Evolutionary conservation across 2,888 invertebrate species (phyloP).

Genomic region (Drosophila demipolita): DNA sequence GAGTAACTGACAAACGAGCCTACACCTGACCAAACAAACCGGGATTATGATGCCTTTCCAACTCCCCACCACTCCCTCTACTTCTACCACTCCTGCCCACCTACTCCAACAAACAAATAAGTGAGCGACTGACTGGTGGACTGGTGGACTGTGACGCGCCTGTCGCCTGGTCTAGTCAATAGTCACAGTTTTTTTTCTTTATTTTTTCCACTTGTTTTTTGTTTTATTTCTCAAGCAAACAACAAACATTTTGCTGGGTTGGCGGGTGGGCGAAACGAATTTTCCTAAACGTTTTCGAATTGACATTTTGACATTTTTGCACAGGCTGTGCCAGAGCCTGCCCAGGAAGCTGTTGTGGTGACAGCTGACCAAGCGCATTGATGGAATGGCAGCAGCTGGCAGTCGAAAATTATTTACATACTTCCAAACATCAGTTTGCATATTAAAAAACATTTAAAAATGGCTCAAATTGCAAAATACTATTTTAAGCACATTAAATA

Average conservation of each 20-base stretch:
- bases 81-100: background rate
- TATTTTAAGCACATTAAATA: conserved; percentile 5
- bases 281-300: conserved; percentile 75
- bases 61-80: background rate
- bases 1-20: conserved; percentile 73
- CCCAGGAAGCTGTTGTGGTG: conserved; percentile 67
- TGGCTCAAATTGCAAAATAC: background rate
- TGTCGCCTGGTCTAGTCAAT: conserved; percentile 34
- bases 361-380: conserved; percentile 68
- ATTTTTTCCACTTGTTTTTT: conserved; percentile 6
- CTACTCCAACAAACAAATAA: background rate
- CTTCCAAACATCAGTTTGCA: conserved; percentile 28
- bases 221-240: conserved; percentile 34
- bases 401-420: conserved; percentile 65
- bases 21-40: conserved; percentile 69
- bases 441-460: conserved; percentile 51
- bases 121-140: conserved; percentile 13
- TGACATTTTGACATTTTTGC: conserved; percentile 79
- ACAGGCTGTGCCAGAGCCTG: conserved; percentile 26
- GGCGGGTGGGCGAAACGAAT: conserved; percentile 47
- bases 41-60: conserved; percentile 27
- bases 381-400: conserved; percentile 53
- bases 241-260: conserved; percentile 54
- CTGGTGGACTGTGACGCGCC: conserved; percentile 16
- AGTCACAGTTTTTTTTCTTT: conserved; percentile 32